Evolutionary conservation across 2,113 vertebrate genomes (phyloP).

Genomic region (Microtus oregoni): DNA sequence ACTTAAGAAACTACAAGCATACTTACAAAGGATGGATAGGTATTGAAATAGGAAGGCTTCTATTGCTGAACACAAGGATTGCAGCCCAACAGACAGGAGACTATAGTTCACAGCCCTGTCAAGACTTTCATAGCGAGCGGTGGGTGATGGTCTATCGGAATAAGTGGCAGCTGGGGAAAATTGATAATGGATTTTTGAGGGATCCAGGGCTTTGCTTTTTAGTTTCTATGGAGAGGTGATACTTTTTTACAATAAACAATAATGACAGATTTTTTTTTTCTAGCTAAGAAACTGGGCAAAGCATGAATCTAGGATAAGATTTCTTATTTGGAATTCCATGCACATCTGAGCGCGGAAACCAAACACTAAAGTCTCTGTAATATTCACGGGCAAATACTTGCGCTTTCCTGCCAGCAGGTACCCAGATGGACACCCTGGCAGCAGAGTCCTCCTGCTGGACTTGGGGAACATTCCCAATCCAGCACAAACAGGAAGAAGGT

Average conservation of each 20-base stretch:
- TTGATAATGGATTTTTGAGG: neutral
- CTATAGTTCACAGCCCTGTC: neutral
- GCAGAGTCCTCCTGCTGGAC: neutral
- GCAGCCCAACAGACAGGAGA: neutral
- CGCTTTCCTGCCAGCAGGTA: neutral
- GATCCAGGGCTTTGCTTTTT: neutral
- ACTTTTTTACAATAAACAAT: neutral
- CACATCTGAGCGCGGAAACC: neutral
- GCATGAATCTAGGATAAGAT: neutral
- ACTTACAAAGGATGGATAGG: neutral
- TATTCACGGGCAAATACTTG: neutral
- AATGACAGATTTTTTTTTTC: neutral
- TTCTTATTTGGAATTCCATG: conserved; percentile 17
- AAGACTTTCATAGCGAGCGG: neutral
- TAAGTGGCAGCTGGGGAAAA: neutral
- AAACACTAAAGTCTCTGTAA: neutral
- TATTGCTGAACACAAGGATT: neutral
- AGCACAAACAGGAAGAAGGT: neutral
- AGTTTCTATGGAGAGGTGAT: neutral
- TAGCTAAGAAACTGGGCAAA: conserved; percentile 33
- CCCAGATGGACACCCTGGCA: neutral
- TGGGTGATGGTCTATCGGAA: neutral
- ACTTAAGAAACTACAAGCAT: neutral
- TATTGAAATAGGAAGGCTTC: conserved; percentile 17
- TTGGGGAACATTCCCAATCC: neutral